Base-by-base conservation (phyloP, 2,888 invertebrate species). In the Scaeva pyrastri region DNA sequence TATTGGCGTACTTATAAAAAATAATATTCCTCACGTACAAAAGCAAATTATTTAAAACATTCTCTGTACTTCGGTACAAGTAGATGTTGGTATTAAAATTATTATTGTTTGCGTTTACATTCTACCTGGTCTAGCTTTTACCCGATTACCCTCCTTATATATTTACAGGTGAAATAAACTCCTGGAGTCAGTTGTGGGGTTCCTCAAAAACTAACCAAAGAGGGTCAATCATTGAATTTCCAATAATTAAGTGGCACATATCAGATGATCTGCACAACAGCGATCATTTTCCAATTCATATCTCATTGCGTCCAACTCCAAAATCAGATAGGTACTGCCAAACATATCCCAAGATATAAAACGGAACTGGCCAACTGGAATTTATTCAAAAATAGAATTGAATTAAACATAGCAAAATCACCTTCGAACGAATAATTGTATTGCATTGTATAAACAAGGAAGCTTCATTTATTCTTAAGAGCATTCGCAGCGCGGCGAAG, bases 341-440 rank as follows among this genome's bases (percentile, higher is more conserved):
- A 41, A 19, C 58, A 58, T 58, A 58, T 58, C 36, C 58, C 36
- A 58, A 58, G n/a, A 58, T 58, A 58, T 36, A 58, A 58, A 58
- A 58, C 36, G 16, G 58, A 58, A 3, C n/a, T 58, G 36, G 48
- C 48, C 10, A 48, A 48, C n/a, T 48, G 64, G 64, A 39, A 31
- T n/a, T 23, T 43, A 45, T 64, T 64, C 26, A 64, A 45, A 45
- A 64, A 39, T 11, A 39, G 2, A 39, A 4, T 41, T 14, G 41
- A 12, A 41, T 41, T 4, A 14, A 41, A 41, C 48, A n/a, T n/a
- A n/a, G n/a, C n/a, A n/a, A n/a, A n/a, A 31, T 8, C 31, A 4
- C 31, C 31, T 7, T 31, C 8, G 3, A 31, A 31, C 31, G 6
- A 31, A 31, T 31, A 31, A 31, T 31, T 31, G 6, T 7, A 31